These are phyloP conservation scores for Parapsyche elsis DNA, from an alignment of 1,140 invertebrate species.

Conservation along the genomic window DNA sequence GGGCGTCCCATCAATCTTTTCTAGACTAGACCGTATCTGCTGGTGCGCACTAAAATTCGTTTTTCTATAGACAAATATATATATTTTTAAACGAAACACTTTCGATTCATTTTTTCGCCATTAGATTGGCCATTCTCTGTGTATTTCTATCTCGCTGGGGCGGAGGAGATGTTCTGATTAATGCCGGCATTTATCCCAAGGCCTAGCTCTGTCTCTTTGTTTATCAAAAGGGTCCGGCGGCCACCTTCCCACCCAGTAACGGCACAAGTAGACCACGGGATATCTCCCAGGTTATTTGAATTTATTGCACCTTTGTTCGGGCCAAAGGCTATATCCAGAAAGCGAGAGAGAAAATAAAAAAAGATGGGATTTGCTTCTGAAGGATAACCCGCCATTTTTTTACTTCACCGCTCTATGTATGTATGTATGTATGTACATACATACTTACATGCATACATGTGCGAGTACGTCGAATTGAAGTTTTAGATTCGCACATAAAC, in stretches of 20 bases:
- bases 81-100: constrained; percentile 14
- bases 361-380: constrained; percentile 17
- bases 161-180: constrained; percentile 38
- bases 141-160: constrained; percentile 5
- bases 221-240: constrained; percentile 37
- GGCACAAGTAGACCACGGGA: not conserved
- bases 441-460: not conserved
- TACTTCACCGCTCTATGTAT: not conserved
- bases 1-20: no score
- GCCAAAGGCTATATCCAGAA: constrained; percentile 27
- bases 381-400: not conserved
- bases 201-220: constrained; percentile 36
- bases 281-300: constrained; percentile 47
- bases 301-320: constrained; percentile 47
- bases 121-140: not conserved
- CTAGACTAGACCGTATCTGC: no score
- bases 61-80: not conserved
- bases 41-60: no score
- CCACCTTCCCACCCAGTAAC: not conserved
- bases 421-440: not conserved
- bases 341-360: constrained; percentile 18
- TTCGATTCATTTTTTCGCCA: constrained; percentile 14
- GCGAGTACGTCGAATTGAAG: not conserved
- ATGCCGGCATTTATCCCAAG: constrained; percentile 37
- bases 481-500: no score